Percentiles rank a stretch among this genome's conserved stretches.
These are phyloP conservation scores for Bradypus variegatus DNA, from an alignment of 2,797 vertebrate genomes.

Conservation along the genomic window DNA sequence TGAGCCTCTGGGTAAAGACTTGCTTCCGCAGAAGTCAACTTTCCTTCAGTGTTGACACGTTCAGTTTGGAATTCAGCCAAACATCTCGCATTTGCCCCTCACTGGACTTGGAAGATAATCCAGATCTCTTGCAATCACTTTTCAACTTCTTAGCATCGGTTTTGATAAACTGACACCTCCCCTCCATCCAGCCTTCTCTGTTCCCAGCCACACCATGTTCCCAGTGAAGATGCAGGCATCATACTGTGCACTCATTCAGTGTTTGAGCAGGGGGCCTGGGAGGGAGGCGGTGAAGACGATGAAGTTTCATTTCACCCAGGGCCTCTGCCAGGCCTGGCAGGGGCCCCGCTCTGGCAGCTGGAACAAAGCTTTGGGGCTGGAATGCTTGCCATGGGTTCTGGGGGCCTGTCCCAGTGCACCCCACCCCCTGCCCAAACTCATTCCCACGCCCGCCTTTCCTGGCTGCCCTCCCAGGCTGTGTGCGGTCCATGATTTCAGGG, in stretches of 20 bases:
- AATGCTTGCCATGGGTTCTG: background rate
- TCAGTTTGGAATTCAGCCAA: background rate
- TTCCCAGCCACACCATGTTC: background rate
- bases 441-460: background rate
- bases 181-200: background rate
- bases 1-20: background rate
- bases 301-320: background rate
- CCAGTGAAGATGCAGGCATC: background rate
- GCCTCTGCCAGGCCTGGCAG: background rate
- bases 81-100: background rate
- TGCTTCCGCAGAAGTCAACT: background rate
- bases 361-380: background rate
- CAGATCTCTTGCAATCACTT: background rate
- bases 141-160: background rate
- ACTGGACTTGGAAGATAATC: background rate
- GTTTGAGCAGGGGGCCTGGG: background rate
- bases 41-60: background rate
- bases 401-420: background rate
- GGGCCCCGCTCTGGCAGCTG: background rate
- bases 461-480: background rate
- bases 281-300: background rate
- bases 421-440: background rate
- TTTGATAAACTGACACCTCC: background rate
- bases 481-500: background rate
- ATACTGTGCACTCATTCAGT: background rate